These are phyloP conservation scores for Thomomys bottae DNA, from an alignment of 2,113 vertebrate genomes.

Conservation along the genomic window DNA sequence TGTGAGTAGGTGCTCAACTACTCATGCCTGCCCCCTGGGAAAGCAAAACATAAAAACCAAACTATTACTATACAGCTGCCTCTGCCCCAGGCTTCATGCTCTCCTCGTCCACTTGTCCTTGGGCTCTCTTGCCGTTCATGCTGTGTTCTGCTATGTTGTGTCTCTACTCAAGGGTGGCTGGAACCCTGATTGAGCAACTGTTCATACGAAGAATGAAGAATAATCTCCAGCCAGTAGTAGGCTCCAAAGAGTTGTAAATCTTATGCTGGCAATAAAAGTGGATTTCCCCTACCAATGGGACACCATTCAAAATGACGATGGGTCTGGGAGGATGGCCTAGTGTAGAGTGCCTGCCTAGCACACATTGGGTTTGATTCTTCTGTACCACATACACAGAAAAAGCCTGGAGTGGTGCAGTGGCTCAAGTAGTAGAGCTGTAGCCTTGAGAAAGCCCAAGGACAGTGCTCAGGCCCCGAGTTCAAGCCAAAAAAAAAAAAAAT, in stretches of 20 bases:
- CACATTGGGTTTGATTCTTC: no score
- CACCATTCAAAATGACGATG: constrained; percentile 19
- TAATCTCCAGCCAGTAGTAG: background rate
- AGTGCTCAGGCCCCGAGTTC: no score
- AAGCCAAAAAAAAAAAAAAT: no score
- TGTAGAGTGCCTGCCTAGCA: no score
- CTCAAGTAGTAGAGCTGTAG: no score
- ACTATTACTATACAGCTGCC: background rate
- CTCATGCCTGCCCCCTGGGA: background rate
- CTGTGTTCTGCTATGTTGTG: background rate
- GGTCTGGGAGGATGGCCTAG: no score
- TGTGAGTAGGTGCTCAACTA: background rate
- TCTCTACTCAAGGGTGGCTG: background rate
- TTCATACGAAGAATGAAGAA: background rate
- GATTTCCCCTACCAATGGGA: background rate
- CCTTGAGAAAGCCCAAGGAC: no score
- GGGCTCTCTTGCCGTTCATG: background rate
- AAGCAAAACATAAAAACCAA: background rate
- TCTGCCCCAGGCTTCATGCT: background rate
- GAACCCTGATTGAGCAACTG: background rate
- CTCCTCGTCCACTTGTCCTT: fast-evolving
- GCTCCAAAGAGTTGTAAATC: background rate
- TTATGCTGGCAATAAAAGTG: constrained; percentile 2
- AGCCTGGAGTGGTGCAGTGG: no score
- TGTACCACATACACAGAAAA: no score